Evolutionary conservation across 2,797 vertebrate genomes (phyloP), one percentile per base, ranked within the genome.

Genomic region (Anableps anableps): DNA sequence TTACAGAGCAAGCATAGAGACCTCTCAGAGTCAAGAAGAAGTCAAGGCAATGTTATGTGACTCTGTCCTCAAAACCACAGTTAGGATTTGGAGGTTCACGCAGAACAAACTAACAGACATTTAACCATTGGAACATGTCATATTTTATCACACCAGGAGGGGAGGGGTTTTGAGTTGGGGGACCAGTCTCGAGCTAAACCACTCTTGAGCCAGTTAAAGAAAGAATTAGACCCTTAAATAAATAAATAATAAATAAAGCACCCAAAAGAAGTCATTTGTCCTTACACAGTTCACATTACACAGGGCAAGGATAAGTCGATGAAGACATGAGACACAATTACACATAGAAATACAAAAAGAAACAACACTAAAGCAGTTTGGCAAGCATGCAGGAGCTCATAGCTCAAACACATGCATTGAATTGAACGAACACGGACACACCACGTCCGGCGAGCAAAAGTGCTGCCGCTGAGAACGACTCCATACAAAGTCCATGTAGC

Each of bases 21-120:
- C 96, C 96, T 95, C 96, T 97, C 95, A 95, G 95, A 97, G 95
- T 94, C 95, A 94, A 94, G 93, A 96, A 96, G 96, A 97, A 97
- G 97, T 98, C 98, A 98, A 98, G 98, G 98, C 97, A 98, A 98
- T 97, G 97, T 92, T 95, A 96, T 93, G 95, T 96, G 97, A 97
- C 96, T 96, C 97, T 96, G 96, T 95, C 96, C 96, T 96, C 95
- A 96, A 96, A 91, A 92, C 96, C 95, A 92, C 90, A 93, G 90
- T 94, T 90, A 95, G 91, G 92, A 96, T 93, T 96, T 94, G 94
- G 96, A 97, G 97, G 96, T 96, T 95, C 93, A 96, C 95, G 92
- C 87, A 91, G 95, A 96, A 96, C 96, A 96, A 96, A 95, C 94
- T 91, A 94, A 96, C 92, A 92, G 93, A 95, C 93, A 93, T 94